Conservation (phyloP, 2,888 invertebrate species). For the Nesidiocoris tenuis region DNA sequence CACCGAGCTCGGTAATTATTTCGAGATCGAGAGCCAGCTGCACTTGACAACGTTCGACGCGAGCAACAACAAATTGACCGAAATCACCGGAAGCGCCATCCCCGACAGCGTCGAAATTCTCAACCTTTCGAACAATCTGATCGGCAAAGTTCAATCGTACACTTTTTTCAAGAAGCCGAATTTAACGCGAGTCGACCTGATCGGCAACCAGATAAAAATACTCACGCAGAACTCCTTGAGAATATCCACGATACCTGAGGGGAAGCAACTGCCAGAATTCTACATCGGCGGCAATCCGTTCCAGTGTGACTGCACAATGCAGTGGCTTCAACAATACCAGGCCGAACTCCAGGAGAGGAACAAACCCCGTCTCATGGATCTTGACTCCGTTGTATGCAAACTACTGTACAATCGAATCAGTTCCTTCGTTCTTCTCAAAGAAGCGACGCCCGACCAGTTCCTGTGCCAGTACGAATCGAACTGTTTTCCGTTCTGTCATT, state of each 20-base stretch:
- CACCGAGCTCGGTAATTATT: slow-evolving; percentile 78
- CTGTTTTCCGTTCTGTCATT: slow-evolving; percentile 83
- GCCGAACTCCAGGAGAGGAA: slow-evolving; percentile 69
- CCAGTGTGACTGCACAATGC: slow-evolving; percentile 87
- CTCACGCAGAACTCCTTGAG: slow-evolving; percentile 73
- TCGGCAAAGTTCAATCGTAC: slow-evolving; percentile 80
- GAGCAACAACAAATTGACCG: slow-evolving; percentile 75
- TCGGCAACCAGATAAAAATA: slow-evolving; percentile 75
- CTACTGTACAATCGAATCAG: slow-evolving; percentile 74
- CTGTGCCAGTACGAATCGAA: slow-evolving; percentile 81
- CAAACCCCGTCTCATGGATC: slow-evolving; percentile 78
- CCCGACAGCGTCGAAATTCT: slow-evolving; percentile 79
- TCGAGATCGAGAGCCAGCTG: slow-evolving; percentile 76
- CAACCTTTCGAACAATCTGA: slow-evolving; percentile 76
- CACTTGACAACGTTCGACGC: slow-evolving; percentile 79
- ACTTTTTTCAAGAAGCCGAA: slow-evolving; percentile 85
- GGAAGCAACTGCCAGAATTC: slow-evolving; percentile 74
- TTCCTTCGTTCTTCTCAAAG: slow-evolving; percentile 71
- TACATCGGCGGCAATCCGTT: slow-evolving; percentile 83
- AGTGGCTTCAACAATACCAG: slow-evolving; percentile 83
- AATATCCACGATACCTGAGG: slow-evolving; percentile 72
- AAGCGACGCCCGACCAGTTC: slow-evolving; percentile 78
- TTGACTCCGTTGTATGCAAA: slow-evolving; percentile 79
- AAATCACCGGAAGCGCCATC: slow-evolving; percentile 78
- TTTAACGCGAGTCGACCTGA: slow-evolving; percentile 76